Base-by-base conservation (phyloP, 2,888 invertebrate genomes). In the Drosophila aldrichi region DNA sequence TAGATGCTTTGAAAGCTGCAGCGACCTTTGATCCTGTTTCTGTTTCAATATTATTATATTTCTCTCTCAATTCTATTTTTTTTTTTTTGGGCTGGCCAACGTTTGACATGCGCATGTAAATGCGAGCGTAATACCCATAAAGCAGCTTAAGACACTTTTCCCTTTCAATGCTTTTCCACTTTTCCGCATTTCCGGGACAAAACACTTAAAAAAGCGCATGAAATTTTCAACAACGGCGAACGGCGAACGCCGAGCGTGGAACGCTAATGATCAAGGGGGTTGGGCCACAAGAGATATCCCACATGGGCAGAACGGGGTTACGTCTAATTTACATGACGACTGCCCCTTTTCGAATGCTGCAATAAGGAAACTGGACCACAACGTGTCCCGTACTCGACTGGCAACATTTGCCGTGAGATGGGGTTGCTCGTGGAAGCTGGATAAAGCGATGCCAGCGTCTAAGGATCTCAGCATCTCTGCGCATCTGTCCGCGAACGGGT, bases 101-200 rank as follows among this genome's bases (percentile, higher is more conserved):
- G 72, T 77, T 79, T 88, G 88, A 88, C 83, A 76, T 78, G 88
- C 68, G 89, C 80, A 70, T 82, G 85, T 88, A 88, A 80, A 85
- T 77, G 80, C 74, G 70, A 55, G 61, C 72, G 74, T 86, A 89
- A 86, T 86, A 80, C 89, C 86, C 82, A 74, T 88, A 89, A 86
- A 86, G 86, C 80, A 82, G 85, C 85, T 86, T 86, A 86, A 68
- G 82, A 84, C 88, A 85, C 85, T 85, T 87, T 68, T 70, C 74
- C 63, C 65, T 62, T 72, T 70, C 59, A 49, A 16, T 70, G 60
- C 36, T 43, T 43, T 65, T 10, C 36, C 43, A 48, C 69, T 69
- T 61, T 58, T 56, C 55, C 72, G 67, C 71, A 82, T 84, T 84
- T 84, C 89, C 89, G 81, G 70, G 41, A 77, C 80, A 74, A 83